A percentile compares a stretch with the other conserved stretches of the same genome.
Conservation (phyloP, 2,888 invertebrate species). For the Gymnoscelis rufifasciata region DNA sequence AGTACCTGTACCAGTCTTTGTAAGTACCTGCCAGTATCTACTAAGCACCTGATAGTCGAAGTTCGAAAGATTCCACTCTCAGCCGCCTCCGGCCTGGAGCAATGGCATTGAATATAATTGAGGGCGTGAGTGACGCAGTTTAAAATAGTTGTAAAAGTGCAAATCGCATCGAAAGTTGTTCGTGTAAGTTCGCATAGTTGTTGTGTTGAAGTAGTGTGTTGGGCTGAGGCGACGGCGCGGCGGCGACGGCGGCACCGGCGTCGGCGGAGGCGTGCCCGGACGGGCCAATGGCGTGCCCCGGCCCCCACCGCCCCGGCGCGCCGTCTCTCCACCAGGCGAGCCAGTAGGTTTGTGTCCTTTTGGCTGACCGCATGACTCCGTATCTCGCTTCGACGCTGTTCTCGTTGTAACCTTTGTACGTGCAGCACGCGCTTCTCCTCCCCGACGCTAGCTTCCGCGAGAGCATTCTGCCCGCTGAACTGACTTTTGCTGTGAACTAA, state of each 20-base stretch:
- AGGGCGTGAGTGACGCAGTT: conserved; percentile 31
- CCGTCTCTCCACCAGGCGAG: conserved; percentile 63
- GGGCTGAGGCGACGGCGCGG: conserved; percentile 42
- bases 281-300: conserved; percentile 71
- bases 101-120: conserved; percentile 32
- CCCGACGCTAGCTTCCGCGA: conserved; percentile 64
- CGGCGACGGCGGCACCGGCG: conserved; percentile 54
- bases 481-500: conserved; percentile 56
- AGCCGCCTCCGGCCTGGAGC: conserved; percentile 16
- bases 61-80: conserved; percentile 21
- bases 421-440: conserved; percentile 70
- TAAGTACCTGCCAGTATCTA: not conserved
- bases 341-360: conserved; percentile 80
- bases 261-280: conserved; percentile 68
- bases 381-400: conserved; percentile 77
- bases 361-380: conserved; percentile 81
- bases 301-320: conserved; percentile 60
- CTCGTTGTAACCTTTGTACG: conserved; percentile 71
- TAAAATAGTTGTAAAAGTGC: conserved; percentile 45
- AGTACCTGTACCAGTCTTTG: not conserved
- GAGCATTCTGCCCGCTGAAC: conserved; percentile 40
- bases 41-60: conserved; percentile 1
- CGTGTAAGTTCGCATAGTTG: conserved; percentile 49
- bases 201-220: conserved; percentile 44
- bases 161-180: conserved; percentile 42